These are phyloP conservation scores for Rugalucina vietnamica DNA, from an alignment of 2,888 invertebrate genomes.

Conservation along the genomic window DNA sequence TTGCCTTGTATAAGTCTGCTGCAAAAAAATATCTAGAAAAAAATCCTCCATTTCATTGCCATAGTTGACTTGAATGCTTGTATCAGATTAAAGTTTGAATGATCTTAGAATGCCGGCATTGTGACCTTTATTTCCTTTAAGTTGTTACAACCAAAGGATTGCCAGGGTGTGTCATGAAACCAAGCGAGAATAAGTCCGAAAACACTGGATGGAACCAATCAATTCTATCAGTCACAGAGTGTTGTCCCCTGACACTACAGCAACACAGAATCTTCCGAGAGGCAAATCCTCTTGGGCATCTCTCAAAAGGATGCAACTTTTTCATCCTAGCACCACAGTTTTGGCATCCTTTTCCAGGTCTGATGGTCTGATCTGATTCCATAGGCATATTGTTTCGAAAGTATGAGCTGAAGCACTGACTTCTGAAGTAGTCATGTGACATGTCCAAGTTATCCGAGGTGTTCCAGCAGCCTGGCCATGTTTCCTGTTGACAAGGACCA, in stretches of 20 bases:
- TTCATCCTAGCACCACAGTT: not conserved
- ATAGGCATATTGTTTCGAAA: not conserved
- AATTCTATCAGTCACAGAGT: not conserved
- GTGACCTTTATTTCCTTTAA: not conserved
- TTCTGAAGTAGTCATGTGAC: constrained; percentile 37
- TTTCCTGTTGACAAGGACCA: constrained; percentile 55
- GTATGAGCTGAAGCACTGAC: constrained; percentile 8
- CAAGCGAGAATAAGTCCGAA: not conserved
- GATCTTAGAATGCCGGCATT: too few species aligned
- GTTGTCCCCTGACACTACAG: not conserved
- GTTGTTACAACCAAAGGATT: constrained; percentile 32
- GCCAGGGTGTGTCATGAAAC: constrained; percentile 20
- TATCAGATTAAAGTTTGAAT: too few species aligned
- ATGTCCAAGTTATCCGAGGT: constrained; percentile 29
- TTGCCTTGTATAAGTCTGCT: too few species aligned
- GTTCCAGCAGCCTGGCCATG: constrained; percentile 57
- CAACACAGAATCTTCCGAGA: not conserved
- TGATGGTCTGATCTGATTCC: not conserved
- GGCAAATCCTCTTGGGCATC: not conserved
- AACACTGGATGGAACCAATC: not conserved
- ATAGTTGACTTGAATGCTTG: too few species aligned
- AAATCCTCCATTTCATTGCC: too few species aligned
- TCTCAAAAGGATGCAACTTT: not conserved
- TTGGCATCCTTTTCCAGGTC: not conserved
- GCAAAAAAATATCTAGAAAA: too few species aligned